Base-by-base conservation (phyloP, 1,140 invertebrate species). In the Thereuonema tuberculata region DNA sequence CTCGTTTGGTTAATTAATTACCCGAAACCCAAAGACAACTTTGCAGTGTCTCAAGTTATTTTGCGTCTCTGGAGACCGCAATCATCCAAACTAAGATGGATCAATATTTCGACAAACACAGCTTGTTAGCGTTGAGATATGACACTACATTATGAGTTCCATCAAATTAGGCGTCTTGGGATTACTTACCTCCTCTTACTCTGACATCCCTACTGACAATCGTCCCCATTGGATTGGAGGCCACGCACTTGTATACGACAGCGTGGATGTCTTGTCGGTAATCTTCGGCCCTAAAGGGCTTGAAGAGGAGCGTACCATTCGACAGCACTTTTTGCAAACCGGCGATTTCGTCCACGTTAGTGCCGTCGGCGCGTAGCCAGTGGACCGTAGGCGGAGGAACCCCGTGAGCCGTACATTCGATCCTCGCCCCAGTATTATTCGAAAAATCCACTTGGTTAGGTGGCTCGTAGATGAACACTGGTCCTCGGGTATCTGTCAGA, bases 381-480 rank as follows among this genome's bases (percentile, higher is more conserved):
- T 92, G 89, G 64, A 96, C 87, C 71, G 89, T 86, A 29, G 93
- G 90, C 64, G 87, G 81, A 15, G 93, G 93, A 65, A 86, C 86
- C 64, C 92, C 93, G 70, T 86, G 81, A 1, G 91, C 89, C 65
- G 87, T 85, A 73, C 93, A 97, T 73, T 93, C 87, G 49, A 97
- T 86, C 63, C 87, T 84, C 58, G 90, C 86, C 66, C 92, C 93
- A 28, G 90, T 93, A 54, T 88, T 92, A 73, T 96, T 96, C 60
- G 88, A 90, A 75, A 96, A 95, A 71, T 93, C 89, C 49, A 95
- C 81, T 65, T 86, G 81, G 72, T 88, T 90, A 61, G 87, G 86
- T 24, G 91, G 91, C 78, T 94, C 91, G 66, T 85, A 86, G 58
- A 92, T 81, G 75, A 95, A 95, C 55, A 93, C 86, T 12, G 90